Percentiles rank a stretch among this genome's conserved stretches.
Evolutionary conservation across 2,888 invertebrate species (phyloP).

Genomic region (Acronicta psi): DNA sequence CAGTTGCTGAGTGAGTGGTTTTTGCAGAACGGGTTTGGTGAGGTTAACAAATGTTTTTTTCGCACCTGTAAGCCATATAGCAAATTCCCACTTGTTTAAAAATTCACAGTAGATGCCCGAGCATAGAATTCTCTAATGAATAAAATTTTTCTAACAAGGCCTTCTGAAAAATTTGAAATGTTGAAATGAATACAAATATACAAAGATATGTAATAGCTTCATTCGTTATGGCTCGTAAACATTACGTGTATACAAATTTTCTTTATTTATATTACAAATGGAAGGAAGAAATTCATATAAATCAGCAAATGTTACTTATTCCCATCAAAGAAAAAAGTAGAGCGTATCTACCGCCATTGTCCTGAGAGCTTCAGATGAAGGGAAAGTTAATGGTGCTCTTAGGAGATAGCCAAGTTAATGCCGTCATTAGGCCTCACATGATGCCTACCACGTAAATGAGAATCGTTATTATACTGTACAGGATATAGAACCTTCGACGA

Average conservation of each 20-base stretch:
- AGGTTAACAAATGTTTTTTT: no score
- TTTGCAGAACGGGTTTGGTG: no score
- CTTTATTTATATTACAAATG: conserved; percentile 13
- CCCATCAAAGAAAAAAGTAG: conserved; percentile 17
- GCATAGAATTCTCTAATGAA: no score
- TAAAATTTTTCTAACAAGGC: no score
- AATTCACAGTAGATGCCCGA: no score
- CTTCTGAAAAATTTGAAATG: no score
- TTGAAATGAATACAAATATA: no score
- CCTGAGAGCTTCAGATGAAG: conserved; percentile 32
- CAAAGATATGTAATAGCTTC: neutral
- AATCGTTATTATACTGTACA: conserved; percentile 30
- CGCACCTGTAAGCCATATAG: no score
- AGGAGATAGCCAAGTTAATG: conserved; percentile 54
- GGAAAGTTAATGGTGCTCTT: conserved; percentile 47
- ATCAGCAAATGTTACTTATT: conserved; percentile 21
- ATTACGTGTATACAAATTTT: conserved; percentile 18
- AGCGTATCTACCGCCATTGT: conserved; percentile 24
- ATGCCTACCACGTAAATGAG: conserved; percentile 28
- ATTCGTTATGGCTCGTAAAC: conserved; percentile 6
- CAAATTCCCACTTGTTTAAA: no score
- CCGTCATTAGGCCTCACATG: conserved; percentile 40
- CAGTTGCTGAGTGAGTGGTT: no score
- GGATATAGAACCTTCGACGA: neutral
- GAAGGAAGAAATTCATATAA: conserved; percentile 15